A percentile compares a stretch with the other conserved stretches of the same genome.
phyloP scores from a whole-genome alignment of 1,140 invertebrate genomes.

The Halesus radiatus region DNA sequence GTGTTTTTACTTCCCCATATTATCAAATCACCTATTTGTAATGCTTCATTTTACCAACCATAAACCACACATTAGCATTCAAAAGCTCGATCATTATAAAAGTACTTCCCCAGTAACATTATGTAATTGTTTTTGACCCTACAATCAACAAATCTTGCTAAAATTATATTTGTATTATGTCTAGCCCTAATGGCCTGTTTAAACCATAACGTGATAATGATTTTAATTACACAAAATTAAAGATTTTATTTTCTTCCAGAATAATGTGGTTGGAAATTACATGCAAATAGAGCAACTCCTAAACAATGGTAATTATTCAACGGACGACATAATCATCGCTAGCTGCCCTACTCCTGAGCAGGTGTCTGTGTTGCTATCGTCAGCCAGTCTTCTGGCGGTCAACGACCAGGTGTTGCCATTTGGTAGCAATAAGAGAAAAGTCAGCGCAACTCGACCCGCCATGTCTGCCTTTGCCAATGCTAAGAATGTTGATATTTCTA shows the following conservation, averaged over 20 bases:
- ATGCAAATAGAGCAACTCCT: slow-evolving; percentile 86
- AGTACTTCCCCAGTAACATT: too few species aligned
- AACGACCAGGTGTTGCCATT: slow-evolving; percentile 65
- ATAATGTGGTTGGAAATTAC: slow-evolving; percentile 89
- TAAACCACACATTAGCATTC: too few species aligned
- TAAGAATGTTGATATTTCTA: neutral
- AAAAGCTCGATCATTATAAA: too few species aligned
- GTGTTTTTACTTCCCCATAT: too few species aligned
- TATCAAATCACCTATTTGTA: too few species aligned
- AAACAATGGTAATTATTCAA: slow-evolving; percentile 78
- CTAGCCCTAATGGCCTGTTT: too few species aligned
- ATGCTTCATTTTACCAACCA: too few species aligned
- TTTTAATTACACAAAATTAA: neutral
- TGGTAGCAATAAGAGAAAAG: slow-evolving; percentile 63
- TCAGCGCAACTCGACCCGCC: slow-evolving; percentile 56
- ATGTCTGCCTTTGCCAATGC: neutral
- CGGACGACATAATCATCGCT: slow-evolving; percentile 87
- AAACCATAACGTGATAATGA: too few species aligned
- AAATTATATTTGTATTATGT: too few species aligned
- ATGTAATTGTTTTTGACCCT: too few species aligned
- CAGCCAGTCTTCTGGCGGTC: slow-evolving; percentile 74
- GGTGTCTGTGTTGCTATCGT: slow-evolving; percentile 89
- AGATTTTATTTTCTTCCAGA: slow-evolving; percentile 73
- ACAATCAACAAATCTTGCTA: too few species aligned
- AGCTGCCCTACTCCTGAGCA: slow-evolving; percentile 93